These are phyloP conservation scores for Plectus sambesii DNA, from an alignment of 1,140 invertebrate genomes.

Conservation along the genomic window DNA sequence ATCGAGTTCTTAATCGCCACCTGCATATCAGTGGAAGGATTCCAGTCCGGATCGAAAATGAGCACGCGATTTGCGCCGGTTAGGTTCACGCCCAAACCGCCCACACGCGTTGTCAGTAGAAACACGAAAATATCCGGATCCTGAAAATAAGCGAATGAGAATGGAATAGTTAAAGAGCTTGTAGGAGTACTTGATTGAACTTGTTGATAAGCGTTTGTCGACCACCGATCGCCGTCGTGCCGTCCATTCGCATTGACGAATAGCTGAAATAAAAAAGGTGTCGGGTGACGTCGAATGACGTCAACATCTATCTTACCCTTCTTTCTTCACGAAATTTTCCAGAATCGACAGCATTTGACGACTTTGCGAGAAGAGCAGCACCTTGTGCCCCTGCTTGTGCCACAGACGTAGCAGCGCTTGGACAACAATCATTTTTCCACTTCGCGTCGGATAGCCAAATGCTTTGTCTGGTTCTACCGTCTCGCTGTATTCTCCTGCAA, in stretches of 20 bases:
- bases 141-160: too few relatives aligned
- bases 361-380: slow-evolving; percentile 81
- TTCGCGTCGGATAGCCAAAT: slow-evolving; percentile 69
- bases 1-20: too few relatives aligned
- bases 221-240: slow-evolving; percentile 64
- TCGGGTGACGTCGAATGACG: too few relatives aligned
- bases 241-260: slow-evolving; percentile 77
- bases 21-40: slow-evolving; percentile 57
- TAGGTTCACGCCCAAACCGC: slow-evolving; percentile 85
- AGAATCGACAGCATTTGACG: slow-evolving; percentile 76
- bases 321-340: slow-evolving; percentile 65
- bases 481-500: slow-evolving; percentile 46
- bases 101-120: slow-evolving; percentile 81
- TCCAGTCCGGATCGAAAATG: slow-evolving; percentile 97
- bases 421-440: slow-evolving; percentile 92
- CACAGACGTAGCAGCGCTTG: slow-evolving; percentile 78
- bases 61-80: slow-evolving; percentile 84
- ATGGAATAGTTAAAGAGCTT: too few relatives aligned
- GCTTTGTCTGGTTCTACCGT: slow-evolving; percentile 52
- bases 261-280: slow-evolving; percentile 18
- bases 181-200: slow-evolving; percentile 74
- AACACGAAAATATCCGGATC: slow-evolving; percentile 67
- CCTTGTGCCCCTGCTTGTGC: slow-evolving; percentile 75
- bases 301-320: too few relatives aligned
- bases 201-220: slow-evolving; percentile 69